Conservation (phyloP, 2,797 vertebrate species). For the Betta splendens region DNA sequence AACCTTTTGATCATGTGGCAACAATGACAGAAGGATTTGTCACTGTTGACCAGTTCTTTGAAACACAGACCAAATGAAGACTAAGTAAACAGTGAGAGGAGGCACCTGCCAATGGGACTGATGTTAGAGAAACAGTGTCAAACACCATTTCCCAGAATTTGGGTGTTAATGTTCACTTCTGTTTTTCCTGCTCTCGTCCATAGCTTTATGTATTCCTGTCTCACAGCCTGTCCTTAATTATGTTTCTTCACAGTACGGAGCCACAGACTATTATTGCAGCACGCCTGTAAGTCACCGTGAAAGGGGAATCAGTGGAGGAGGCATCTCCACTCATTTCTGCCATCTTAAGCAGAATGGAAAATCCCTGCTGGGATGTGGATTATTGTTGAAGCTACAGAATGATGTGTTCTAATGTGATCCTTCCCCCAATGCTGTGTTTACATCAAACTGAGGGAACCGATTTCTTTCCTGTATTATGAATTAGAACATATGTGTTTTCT, state of each 20-base stretch:
- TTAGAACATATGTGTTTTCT: background rate
- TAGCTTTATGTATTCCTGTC: constrained; percentile 39
- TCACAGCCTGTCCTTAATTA: constrained; percentile 50
- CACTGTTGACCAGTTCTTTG: constrained; percentile 29
- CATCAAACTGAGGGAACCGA: constrained; percentile 18
- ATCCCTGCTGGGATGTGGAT: constrained; percentile 28
- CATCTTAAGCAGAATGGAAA: constrained; percentile 54
- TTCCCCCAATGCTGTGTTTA: constrained; percentile 9
- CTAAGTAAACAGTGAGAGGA: background rate
- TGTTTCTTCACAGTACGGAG: constrained; percentile 32
- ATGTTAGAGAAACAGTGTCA: constrained; percentile 19
- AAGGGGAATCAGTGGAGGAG: constrained; percentile 25
- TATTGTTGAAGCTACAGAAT: constrained; percentile 53
- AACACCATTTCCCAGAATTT: constrained; percentile 26
- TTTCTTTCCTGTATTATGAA: constrained; percentile 7
- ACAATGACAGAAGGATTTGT: constrained; percentile 5
- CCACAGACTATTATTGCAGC: constrained; percentile 39
- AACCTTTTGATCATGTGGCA: constrained; percentile 43
- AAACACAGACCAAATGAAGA: constrained; percentile 26
- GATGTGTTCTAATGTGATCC: constrained; percentile 38
- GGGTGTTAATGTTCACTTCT: constrained; percentile 51
- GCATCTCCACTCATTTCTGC: constrained; percentile 49
- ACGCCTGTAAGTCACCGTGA: constrained; percentile 23
- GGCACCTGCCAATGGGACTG: constrained; percentile 23
- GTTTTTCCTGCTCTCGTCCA: constrained; percentile 16